Evolutionary conservation across 2,113 vertebrate genomes (phyloP).

Genomic region (Lichenostomus cassidix): DNA sequence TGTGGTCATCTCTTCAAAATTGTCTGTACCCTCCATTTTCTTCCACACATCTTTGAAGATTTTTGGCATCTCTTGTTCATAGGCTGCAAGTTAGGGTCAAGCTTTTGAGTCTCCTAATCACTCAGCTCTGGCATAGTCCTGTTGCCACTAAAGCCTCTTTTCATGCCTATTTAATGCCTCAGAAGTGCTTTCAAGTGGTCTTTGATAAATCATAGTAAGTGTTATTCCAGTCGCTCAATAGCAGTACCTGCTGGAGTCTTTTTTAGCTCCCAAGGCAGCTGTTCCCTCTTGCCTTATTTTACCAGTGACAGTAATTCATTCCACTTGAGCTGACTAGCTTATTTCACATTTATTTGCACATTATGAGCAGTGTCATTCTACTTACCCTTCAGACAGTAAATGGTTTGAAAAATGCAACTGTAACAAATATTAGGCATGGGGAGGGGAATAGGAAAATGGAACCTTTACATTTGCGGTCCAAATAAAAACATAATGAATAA

Average conservation of each 20-base stretch:
- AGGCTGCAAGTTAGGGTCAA: constrained; percentile 59
- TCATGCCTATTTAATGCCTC: constrained; percentile 83
- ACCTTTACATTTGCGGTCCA: constrained; percentile 34
- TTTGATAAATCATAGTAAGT: constrained; percentile 85
- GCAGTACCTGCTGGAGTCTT: constrained; percentile 73
- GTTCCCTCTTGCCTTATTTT: constrained; percentile 69
- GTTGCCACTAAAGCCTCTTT: constrained; percentile 71
- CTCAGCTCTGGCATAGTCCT: constrained; percentile 52
- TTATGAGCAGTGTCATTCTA: constrained; percentile 75
- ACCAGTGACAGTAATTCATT: constrained; percentile 79
- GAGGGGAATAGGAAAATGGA: constrained; percentile 7
- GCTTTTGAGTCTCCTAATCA: constrained; percentile 52
- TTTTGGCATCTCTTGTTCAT: constrained; percentile 23
- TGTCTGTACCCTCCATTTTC: neutral
- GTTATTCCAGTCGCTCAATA: constrained; percentile 80
- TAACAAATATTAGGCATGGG: constrained; percentile 65
- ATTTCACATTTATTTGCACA: constrained; percentile 74
- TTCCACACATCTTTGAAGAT: constrained; percentile 39
- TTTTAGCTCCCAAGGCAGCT: constrained; percentile 75
- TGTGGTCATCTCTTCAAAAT: neutral
- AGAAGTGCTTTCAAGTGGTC: constrained; percentile 89
- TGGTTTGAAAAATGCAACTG: constrained; percentile 71
- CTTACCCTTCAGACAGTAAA: constrained; percentile 73
- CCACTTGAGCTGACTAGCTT: constrained; percentile 73
- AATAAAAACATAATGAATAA: constrained; percentile 74